These are phyloP conservation scores for Leptobrachium ailaonicum DNA, from an alignment of 2,113 vertebrate species.

Conservation along the genomic window DNA sequence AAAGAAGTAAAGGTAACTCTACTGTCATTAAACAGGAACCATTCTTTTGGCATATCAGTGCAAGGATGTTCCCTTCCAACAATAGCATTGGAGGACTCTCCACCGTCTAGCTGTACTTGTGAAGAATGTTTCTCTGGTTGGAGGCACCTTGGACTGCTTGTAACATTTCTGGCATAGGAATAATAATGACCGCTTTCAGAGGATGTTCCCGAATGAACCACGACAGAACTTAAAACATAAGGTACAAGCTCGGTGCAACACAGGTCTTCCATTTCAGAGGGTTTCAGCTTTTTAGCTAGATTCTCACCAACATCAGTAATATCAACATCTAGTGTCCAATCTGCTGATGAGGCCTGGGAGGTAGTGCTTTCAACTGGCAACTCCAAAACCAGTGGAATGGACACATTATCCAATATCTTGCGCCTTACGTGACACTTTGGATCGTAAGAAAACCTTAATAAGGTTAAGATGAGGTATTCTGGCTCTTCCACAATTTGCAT, in stretches of 20 bases:
- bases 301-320: slow-evolving; percentile 85
- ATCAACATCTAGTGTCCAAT: slow-evolving; percentile 73
- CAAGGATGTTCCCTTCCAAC: slow-evolving; percentile 66
- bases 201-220: slow-evolving; percentile 95
- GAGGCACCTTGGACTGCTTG: slow-evolving; percentile 66
- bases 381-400: slow-evolving; percentile 81
- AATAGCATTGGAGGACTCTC: slow-evolving; percentile 58
- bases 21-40: slow-evolving; percentile 98
- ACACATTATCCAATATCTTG: slow-evolving; percentile 94
- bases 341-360: slow-evolving; percentile 58
- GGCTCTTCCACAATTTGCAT: slow-evolving; percentile 89
- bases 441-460: slow-evolving; percentile 94
- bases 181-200: slow-evolving; percentile 98
- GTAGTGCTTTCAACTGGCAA: slow-evolving; percentile 77
- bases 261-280: slow-evolving; percentile 82
- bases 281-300: slow-evolving; percentile 92
- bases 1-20: slow-evolving; percentile 95
- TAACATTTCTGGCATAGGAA: slow-evolving; percentile 86
- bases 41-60: slow-evolving; percentile 77
- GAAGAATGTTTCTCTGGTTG: slow-evolving; percentile 63
- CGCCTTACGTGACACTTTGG: slow-evolving; percentile 90
- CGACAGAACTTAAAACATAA: slow-evolving; percentile 89
- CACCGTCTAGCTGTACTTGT: slow-evolving; percentile 60
- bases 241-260: slow-evolving; percentile 68
- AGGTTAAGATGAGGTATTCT: slow-evolving; percentile 95